These are phyloP conservation scores for Sipha maydis DNA, from an alignment of 2,888 invertebrate genomes.

Conservation along the genomic window DNA sequence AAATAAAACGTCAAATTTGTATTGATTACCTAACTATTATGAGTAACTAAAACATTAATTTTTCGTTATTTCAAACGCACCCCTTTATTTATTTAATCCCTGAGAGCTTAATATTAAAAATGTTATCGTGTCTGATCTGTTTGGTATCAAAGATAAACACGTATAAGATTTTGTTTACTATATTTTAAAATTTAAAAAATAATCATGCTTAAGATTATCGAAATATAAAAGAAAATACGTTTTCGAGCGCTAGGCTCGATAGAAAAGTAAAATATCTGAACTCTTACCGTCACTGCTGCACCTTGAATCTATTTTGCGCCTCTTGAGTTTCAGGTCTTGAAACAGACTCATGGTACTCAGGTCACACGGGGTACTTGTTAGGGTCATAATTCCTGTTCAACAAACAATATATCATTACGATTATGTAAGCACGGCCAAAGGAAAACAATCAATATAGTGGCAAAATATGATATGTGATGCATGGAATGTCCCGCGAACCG, in stretches of 20 bases:
- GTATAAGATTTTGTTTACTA: too few relatives aligned
- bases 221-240: background rate
- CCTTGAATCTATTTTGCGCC: constrained; percentile 96
- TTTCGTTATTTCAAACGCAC: too few relatives aligned
- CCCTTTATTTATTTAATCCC: too few relatives aligned
- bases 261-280: background rate
- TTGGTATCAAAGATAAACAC: too few relatives aligned
- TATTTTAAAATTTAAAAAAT: background rate
- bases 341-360: constrained; percentile 99
- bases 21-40: too few relatives aligned
- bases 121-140: too few relatives aligned
- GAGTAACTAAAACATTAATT: too few relatives aligned
- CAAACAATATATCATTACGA: constrained; percentile 61
- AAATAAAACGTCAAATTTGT: too few relatives aligned
- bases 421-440: background rate
- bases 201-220: background rate
- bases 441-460: background rate
- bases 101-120: too few relatives aligned
- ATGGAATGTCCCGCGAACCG: background rate
- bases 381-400: constrained; percentile 93
- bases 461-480: background rate
- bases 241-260: background rate
- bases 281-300: constrained; percentile 93
- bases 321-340: constrained; percentile 97
- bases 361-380: constrained; percentile 96